phyloP scores from a whole-genome alignment of 2,797 vertebrate genomes.

The Petrocephalus sullivani region DNA sequence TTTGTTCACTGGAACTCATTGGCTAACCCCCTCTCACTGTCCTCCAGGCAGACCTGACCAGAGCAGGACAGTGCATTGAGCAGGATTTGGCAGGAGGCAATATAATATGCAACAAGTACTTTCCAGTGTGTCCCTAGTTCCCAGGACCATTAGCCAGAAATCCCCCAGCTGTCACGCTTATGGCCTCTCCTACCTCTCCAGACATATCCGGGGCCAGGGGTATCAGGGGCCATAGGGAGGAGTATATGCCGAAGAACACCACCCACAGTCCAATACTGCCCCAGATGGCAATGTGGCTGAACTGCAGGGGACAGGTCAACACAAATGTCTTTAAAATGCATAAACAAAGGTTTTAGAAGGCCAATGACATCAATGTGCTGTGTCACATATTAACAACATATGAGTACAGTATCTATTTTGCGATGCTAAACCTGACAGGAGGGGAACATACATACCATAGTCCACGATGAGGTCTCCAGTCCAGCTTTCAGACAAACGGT shows the following conservation, averaged over 20 bases:
- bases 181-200: constrained; percentile 62
- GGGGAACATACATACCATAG: constrained; percentile 59
- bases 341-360: neutral
- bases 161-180: neutral
- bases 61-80: neutral
- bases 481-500: constrained; percentile 78
- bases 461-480: constrained; percentile 74
- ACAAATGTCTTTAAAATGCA: neutral
- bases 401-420: neutral
- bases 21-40: neutral
- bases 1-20: neutral
- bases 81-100: neutral
- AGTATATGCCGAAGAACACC: constrained; percentile 74
- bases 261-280: constrained; percentile 74
- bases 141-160: neutral
- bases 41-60: neutral
- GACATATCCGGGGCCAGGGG: constrained; percentile 76
- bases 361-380: neutral
- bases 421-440: neutral
- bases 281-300: constrained; percentile 76
- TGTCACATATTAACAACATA: neutral
- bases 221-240: constrained; percentile 70
- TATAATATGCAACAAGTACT: neutral
- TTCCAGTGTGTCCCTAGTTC: neutral
- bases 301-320: constrained; percentile 47